These are phyloP conservation scores for Palythoa grandiflora DNA, from an alignment of 92 coral and sea anemone genomes.

Conservation along the genomic window DNA sequence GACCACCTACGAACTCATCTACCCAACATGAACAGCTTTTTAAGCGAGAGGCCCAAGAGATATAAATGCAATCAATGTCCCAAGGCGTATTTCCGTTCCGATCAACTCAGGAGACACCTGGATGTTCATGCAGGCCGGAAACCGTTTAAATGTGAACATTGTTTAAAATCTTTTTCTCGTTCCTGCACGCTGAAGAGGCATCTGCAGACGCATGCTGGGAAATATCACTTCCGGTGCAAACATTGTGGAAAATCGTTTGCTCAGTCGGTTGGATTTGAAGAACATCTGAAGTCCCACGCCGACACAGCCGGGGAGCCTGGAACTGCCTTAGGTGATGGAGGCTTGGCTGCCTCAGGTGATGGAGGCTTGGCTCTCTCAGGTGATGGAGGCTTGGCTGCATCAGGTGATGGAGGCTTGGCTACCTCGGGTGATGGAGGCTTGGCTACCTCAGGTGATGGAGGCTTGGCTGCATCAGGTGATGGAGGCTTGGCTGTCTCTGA, in stretches of 20 bases:
- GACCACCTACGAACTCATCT: no score
- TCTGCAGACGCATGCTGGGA: neutral
- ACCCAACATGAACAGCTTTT: neutral
- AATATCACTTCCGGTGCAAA: neutral
- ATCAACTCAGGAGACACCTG: conserved; percentile 21
- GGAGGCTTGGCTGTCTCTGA: no score
- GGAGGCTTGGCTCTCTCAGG: no score
- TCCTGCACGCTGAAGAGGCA: neutral
- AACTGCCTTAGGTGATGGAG: no score
- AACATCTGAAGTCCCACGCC: conserved; percentile 19
- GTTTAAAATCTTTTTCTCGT: conserved; percentile 13
- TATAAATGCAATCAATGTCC: neutral
- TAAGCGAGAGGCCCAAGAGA: neutral
- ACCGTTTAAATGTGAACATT: conserved; percentile 22
- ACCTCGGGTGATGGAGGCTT: no score
- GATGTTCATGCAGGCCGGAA: neutral
- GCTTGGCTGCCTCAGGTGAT: no score
- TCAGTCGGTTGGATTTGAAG: conserved; percentile 23
- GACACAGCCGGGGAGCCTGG: no score
- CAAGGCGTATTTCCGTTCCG: neutral
- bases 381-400: no score
- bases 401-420: no score
- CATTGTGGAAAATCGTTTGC: conserved; percentile 24
- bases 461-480: no score
- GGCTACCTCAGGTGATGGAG: no score